phyloP scores from a whole-genome alignment of 2,888 invertebrate genomes.

The Junonia oenone region DNA sequence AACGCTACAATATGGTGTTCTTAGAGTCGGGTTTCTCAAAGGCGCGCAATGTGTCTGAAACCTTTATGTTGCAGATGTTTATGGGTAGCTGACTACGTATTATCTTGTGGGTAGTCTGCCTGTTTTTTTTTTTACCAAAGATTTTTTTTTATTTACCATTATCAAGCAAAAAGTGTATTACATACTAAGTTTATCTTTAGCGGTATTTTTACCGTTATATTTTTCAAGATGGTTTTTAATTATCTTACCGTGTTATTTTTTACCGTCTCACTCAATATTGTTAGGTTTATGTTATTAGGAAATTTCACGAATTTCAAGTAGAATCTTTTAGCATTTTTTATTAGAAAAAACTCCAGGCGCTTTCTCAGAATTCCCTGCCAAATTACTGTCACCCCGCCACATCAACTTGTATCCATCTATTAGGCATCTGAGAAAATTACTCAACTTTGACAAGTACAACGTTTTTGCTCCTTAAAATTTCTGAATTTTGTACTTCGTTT shows the following conservation, averaged over 20 bases:
- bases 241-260: background rate
- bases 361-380: constrained; percentile 7
- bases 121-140: too few relatives aligned
- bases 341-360: background rate
- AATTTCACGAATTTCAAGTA: background rate
- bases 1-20: too few relatives aligned
- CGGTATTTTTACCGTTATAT: too few relatives aligned
- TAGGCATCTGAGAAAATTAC: background rate
- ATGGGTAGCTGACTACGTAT: too few relatives aligned
- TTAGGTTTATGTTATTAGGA: background rate
- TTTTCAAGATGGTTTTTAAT: too few relatives aligned
- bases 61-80: too few relatives aligned
- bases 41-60: too few relatives aligned
- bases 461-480: background rate
- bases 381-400: constrained; percentile 16
- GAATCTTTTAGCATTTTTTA: constrained; percentile 6
- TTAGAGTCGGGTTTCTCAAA: too few relatives aligned
- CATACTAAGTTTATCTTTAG: too few relatives aligned
- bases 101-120: too few relatives aligned
- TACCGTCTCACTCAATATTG: background rate
- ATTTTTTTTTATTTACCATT: too few relatives aligned
- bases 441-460: background rate
- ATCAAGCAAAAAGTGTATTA: too few relatives aligned
- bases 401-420: constrained; percentile 8
- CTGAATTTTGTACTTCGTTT: background rate